Conservation (phyloP, 2,888 invertebrate genomes). For the Drosophila anomelani region DNA sequence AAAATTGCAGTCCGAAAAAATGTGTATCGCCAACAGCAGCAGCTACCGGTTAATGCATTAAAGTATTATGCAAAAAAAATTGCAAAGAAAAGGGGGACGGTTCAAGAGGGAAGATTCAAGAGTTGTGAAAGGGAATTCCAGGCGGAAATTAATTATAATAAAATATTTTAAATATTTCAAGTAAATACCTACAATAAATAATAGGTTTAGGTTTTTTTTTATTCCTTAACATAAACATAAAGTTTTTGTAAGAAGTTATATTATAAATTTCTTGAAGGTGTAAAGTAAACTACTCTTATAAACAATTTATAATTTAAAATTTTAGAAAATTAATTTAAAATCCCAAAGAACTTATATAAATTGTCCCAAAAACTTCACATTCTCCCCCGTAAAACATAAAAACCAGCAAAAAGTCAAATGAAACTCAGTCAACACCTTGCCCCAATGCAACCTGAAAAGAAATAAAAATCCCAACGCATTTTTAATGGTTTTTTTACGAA, state of each 20-base stretch:
- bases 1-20: constrained; percentile 60
- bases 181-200: background rate
- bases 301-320: background rate
- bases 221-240: too few relatives aligned
- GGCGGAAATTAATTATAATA: too few relatives aligned
- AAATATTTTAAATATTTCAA: background rate
- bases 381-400: constrained; percentile 11
- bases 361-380: background rate
- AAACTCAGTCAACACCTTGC: constrained; percentile 53
- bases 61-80: constrained; percentile 71
- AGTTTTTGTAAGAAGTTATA: background rate
- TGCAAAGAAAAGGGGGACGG: constrained; percentile 13
- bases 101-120: background rate
- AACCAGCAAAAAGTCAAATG: constrained; percentile 38
- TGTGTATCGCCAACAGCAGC: constrained; percentile 50
- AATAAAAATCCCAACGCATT: constrained; percentile 66
- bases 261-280: background rate
- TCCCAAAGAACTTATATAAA: background rate
- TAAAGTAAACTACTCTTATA: background rate
- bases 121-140: background rate
- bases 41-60: constrained; percentile 76
- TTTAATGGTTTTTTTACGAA: constrained; percentile 73
- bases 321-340: background rate
- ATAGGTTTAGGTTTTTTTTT: background rate
- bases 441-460: constrained; percentile 38